phyloP scores from a whole-genome alignment of 2,113 vertebrate genomes.

The Megaceryle maxima region DNA sequence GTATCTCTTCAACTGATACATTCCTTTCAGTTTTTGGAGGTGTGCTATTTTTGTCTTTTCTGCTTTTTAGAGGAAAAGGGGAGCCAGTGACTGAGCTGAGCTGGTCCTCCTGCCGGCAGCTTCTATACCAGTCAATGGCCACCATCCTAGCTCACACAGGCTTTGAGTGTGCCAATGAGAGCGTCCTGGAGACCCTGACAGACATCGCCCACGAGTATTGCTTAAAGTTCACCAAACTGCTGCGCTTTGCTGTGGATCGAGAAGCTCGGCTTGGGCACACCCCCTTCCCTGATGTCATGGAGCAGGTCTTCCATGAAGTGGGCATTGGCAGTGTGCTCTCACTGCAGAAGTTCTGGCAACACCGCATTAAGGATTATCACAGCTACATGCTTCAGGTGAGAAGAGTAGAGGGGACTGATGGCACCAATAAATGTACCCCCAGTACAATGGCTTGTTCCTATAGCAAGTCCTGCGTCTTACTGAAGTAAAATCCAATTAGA shows the following conservation, averaged over 20 bases:
- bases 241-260: conserved; percentile 90
- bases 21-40: background rate
- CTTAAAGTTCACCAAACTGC: conserved; percentile 87
- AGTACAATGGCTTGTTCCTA: background rate
- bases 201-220: conserved; percentile 94
- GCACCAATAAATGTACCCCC: background rate
- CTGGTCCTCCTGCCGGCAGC: conserved; percentile 92
- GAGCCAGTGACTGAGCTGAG: conserved; percentile 96
- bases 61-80: conserved; percentile 86
- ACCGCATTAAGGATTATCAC: conserved; percentile 97
- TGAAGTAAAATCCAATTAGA: background rate
- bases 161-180: conserved; percentile 93
- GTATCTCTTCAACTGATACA: background rate
- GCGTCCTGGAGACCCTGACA: conserved; percentile 92
- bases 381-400: conserved; percentile 95
- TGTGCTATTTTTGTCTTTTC: background rate
- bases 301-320: conserved; percentile 96
- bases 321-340: conserved; percentile 94
- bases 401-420: rapidly evolving
- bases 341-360: conserved; percentile 97
- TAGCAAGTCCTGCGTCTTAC: background rate
- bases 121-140: conserved; percentile 96
- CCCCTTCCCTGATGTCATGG: conserved; percentile 93
- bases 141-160: conserved; percentile 93
- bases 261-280: conserved; percentile 90